Conservation (phyloP, 2,113 vertebrate genomes). For the Chroicocephalus ridibundus region DNA sequence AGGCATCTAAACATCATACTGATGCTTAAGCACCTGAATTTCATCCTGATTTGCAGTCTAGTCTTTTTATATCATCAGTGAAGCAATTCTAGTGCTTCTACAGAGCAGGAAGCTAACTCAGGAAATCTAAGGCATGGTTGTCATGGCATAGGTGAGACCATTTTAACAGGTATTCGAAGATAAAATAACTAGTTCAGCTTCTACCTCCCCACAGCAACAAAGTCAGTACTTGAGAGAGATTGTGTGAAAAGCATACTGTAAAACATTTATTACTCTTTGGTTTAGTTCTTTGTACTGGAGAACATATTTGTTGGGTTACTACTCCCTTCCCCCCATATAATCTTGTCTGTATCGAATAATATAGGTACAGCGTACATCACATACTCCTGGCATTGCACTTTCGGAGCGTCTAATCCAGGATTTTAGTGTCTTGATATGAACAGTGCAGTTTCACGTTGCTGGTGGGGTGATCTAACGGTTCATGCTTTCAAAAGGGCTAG, state of each 20-base stretch:
- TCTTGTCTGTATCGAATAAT: not conserved
- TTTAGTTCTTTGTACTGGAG: not conserved
- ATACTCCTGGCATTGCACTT: not conserved
- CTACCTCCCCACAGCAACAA: not conserved
- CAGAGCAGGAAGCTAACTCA: not conserved
- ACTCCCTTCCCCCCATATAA: not conserved
- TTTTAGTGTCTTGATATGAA: not conserved
- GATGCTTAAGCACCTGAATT: not conserved
- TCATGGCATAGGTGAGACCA: fast-evolving
- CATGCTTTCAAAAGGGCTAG: not conserved
- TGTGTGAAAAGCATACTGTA: not conserved
- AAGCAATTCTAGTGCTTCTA: not conserved
- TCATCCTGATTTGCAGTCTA: not conserved
- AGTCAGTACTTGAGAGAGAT: not conserved
- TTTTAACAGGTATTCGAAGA: not conserved
- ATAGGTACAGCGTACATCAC: not conserved
- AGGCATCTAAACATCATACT: not conserved
- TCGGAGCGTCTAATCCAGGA: not conserved
- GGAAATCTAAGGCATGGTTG: not conserved
- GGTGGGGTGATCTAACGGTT: not conserved
- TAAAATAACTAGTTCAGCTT: not conserved
- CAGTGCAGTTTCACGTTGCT: not conserved
- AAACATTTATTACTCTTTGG: not conserved
- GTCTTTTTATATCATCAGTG: not conserved
- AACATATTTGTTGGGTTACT: not conserved